A percentile compares a stretch with the other conserved stretches of the same genome.
Conservation (phyloP, 2,888 invertebrate genomes). For the Seira ritae region DNA sequence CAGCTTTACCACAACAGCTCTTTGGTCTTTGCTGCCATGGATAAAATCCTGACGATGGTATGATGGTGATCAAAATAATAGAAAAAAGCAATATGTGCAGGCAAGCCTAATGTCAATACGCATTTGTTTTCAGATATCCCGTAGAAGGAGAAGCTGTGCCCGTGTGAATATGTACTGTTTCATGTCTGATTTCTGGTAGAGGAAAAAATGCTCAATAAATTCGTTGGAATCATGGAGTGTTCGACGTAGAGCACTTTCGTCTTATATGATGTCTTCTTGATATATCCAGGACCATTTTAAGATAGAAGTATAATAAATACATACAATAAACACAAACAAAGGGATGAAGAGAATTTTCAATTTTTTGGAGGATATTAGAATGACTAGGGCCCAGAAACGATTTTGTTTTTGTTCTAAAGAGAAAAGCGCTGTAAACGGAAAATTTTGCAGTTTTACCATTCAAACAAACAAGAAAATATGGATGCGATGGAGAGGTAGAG, state of each 20-base stretch:
- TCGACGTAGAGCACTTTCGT: too few species aligned
- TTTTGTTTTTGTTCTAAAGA: neutral
- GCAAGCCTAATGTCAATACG: neutral
- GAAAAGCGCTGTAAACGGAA: conserved; percentile 31
- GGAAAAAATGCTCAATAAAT: too few species aligned
- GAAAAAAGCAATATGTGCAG: neutral
- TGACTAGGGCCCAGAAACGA: too few species aligned
- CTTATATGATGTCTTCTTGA: too few species aligned
- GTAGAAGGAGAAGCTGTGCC: too few species aligned
- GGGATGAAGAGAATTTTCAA: neutral
- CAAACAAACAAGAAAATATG: conserved; percentile 51
- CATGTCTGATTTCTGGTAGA: too few species aligned
- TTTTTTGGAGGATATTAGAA: neutral
- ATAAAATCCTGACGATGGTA: neutral
- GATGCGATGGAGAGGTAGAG: conserved; percentile 17
- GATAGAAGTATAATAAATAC: too few species aligned
- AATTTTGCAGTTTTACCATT: conserved; percentile 42
- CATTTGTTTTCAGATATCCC: neutral
- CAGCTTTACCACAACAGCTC: conserved; percentile 58
- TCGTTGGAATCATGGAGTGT: too few species aligned
- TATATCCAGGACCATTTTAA: too few species aligned
- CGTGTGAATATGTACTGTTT: too few species aligned
- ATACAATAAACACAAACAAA: too few species aligned
- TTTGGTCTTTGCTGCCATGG: neutral
- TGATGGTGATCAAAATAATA: conserved; percentile 47